Conservation (phyloP, 2,888 invertebrate genomes). For the Polydesmus complanatus region DNA sequence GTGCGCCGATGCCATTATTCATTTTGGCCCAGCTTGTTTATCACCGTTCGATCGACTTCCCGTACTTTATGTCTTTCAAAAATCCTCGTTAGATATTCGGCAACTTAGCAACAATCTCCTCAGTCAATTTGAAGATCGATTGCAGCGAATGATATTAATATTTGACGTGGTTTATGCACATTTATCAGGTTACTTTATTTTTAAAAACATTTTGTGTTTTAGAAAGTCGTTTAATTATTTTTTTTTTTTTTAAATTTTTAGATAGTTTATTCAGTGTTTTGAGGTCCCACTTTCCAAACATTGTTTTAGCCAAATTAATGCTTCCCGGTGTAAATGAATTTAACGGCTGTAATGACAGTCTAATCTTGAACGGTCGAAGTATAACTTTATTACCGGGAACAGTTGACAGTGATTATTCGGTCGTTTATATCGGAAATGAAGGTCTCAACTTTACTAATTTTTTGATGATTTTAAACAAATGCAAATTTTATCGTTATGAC, state of each 20-base stretch:
- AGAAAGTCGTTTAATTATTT: not conserved
- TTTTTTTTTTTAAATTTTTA: not conserved
- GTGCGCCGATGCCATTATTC: constrained; percentile 67
- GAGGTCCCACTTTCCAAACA: not conserved
- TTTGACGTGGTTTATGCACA: constrained; percentile 1
- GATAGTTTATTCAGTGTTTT: no score
- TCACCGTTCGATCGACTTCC: constrained; percentile 59
- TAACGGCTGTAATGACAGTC: not conserved
- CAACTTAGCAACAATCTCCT: constrained; percentile 19
- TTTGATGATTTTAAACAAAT: constrained; percentile 32
- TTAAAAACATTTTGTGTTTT: not conserved
- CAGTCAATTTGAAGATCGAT: constrained; percentile 22
- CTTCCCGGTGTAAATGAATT: not conserved
- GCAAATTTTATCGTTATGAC: constrained; percentile 31
- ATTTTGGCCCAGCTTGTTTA: constrained; percentile 82
- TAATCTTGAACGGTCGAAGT: not conserved
- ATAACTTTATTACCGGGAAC: not conserved
- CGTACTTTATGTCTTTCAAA: constrained; percentile 56
- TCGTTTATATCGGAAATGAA: constrained; percentile 52
- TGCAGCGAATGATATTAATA: not conserved
- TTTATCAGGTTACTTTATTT: constrained; percentile 1
- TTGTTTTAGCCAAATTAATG: not conserved
- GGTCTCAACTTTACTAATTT: constrained; percentile 50
- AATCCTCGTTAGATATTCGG: constrained; percentile 42
- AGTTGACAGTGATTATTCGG: constrained; percentile 39